These are phyloP conservation scores for Propithecus deckenii DNA, from an alignment of 2,797 vertebrate species.

Conservation along the genomic window DNA sequence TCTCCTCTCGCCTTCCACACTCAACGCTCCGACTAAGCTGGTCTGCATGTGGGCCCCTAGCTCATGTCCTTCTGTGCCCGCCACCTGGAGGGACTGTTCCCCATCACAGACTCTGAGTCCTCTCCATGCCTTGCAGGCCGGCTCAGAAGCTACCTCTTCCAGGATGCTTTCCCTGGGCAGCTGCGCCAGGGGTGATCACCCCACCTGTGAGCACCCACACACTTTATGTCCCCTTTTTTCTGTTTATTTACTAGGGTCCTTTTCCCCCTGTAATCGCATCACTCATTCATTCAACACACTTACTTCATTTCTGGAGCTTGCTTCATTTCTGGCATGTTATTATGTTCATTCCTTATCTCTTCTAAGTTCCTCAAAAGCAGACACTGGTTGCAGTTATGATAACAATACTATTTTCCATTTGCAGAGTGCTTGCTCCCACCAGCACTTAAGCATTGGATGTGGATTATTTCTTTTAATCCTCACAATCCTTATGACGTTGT, in stretches of 20 bases:
- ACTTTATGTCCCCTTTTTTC: too few species aligned
- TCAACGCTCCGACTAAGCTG: rapidly evolving
- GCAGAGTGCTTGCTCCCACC: not conserved
- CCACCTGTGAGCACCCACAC: not conserved
- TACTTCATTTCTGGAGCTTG: not conserved
- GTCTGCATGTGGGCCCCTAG: rapidly evolving
- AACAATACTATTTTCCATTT: not conserved
- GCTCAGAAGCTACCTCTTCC: not conserved
- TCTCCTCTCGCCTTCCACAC: not conserved
- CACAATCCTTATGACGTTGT: not conserved
- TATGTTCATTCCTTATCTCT: not conserved
- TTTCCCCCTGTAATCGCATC: not conserved
- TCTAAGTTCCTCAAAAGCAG: not conserved
- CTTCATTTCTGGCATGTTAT: not conserved
- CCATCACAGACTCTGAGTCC: not conserved
- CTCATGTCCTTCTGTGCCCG: not conserved
- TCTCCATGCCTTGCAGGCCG: not conserved
- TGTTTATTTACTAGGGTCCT: not conserved
- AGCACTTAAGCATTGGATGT: not conserved
- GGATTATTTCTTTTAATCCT: not conserved
- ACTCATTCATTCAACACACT: not conserved
- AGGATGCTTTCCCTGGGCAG: not conserved
- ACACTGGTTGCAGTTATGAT: not conserved
- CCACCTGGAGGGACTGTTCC: not conserved
- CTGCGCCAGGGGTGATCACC: not conserved